Base-by-base conservation (phyloP, 2,888 invertebrate genomes). In the Uloborus plumipes region DNA sequence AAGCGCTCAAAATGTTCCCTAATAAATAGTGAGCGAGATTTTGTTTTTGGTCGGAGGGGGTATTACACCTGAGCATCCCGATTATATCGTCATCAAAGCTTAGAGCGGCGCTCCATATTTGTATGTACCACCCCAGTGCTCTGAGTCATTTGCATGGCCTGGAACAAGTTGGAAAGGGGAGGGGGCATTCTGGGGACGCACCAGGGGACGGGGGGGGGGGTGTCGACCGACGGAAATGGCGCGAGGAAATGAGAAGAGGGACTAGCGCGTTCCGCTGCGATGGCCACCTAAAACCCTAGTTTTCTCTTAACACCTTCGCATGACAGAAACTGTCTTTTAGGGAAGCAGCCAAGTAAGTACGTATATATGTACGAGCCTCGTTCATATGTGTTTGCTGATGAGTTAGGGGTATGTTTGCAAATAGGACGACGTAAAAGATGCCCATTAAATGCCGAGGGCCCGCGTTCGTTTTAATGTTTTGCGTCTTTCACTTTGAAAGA, bases 231-330 rank as follows among this genome's bases (percentile, higher is more conserved):
- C 79, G 79, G 79, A 80, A 80, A 80, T 80, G 79, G 79, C 15
- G 79, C 79, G 79, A 73, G 79, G 79, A 80, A 80, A 80, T 80
- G 79, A 80, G 79, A 73, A 80, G 47, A 61, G 78, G 77, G 78
- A 78, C 55, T 66, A 26, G 58, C n/a, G 26, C 67, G 79, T 80
- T 80, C 79, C 79, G 79, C 51, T 80, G 79, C 73, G 79, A 55
- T 80, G 79, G 61, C 16, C 67, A 61, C 73, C 79, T 80, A 73
- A 80, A 80, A 80, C 79, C 78, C 79, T 58, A 72, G 77, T 78
- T 72, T 72, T 77, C 77, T 70, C 70, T 53, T 77, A 77, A 72
- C 78, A 78, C 78, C 78, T 39, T 66, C 31, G 71, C 20, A 64
- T 51, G 31, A 62, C 59, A 66, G 58, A 67, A 49, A 71, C 71